Evolutionary conservation across 2,797 vertebrate genomes (phyloP), one percentile per base, ranked within the genome.

Genomic region (Crenichthys baileyi): DNA sequence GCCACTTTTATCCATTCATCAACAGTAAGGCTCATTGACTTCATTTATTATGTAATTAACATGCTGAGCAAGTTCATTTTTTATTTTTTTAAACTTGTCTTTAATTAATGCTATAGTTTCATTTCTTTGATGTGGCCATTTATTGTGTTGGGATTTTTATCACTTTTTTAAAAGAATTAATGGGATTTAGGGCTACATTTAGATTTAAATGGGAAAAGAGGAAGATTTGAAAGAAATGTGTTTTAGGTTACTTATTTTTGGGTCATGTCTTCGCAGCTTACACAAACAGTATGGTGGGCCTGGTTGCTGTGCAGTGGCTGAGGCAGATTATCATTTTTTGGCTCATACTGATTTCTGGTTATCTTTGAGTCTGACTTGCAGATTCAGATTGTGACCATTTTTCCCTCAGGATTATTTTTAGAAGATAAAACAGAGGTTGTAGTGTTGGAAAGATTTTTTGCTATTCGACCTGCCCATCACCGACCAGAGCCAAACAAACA

Each of bases 31-130:
- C 80, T 87, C 81, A 84, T 88, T 91, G 85, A 85, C 76, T 83
- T 78, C 80, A 90, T 90, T 86, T 85, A 79, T 91, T 68, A 79
- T 82, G 84, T 83, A 85, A 90, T 90, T 90, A 85, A 89, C 89
- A 84, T 80, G 86, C 81, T 85, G 77, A 86, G 84, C 6, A 18
- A 48, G 41, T 24, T 24, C 9, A n/a, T 70, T 46, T 70, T 65
- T 44, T 44, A 3, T 8, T 22, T 65, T 36, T 13, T 15, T 36
- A 39, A 67, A 67, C 36, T 67, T 77, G 71, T 58, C 75, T 53
- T 67, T 89, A 78, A 88, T 88, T 80, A 87, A 89, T 87, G 76
- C 60, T 80, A 7, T 71, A 78, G 4, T 75, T 75, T 78, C 4
- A 13, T 51, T 39, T 5, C 39, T 39, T 65, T 65, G 36, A 65